A percentile compares a stretch with the other conserved stretches of the same genome.
Conservation (phyloP, 1,140 invertebrate species). For the Lysiphlebus fabarum region DNA sequence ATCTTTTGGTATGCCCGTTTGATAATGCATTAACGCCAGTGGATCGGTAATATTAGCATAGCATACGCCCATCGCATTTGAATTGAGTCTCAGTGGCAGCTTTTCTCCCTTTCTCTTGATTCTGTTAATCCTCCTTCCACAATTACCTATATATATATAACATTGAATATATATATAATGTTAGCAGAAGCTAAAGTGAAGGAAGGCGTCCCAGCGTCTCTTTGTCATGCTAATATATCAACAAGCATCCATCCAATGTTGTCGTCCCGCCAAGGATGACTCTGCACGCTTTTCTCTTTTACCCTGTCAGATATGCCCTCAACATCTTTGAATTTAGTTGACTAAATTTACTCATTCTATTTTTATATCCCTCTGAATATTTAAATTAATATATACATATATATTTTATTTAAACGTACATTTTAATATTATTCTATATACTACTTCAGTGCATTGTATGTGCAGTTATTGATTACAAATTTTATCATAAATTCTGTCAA, state of each 20-base stretch:
- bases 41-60: conserved; percentile 53
- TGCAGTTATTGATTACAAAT: too few relatives aligned
- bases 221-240: conserved; percentile 55
- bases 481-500: too few relatives aligned
- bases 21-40: conserved; percentile 49
- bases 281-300: conserved; percentile 23
- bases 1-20: conserved; percentile 27
- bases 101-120: conserved; percentile 20
- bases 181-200: conserved; percentile 40
- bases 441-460: too few relatives aligned
- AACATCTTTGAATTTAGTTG: too few relatives aligned
- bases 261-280: conserved; percentile 28
- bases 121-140: conserved; percentile 15
- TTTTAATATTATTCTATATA: too few relatives aligned
- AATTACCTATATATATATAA: too few relatives aligned
- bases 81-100: conserved; percentile 46
- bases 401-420: too few relatives aligned
- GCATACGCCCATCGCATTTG: conserved; percentile 57
- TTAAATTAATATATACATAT: too few relatives aligned
- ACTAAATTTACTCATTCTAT: too few relatives aligned
- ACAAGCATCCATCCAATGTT: conserved; percentile 44
- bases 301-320: conserved; percentile 13
- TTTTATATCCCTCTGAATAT: too few relatives aligned
- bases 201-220: conserved; percentile 47
- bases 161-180: too few relatives aligned